These are phyloP conservation scores for Eublepharis macularius DNA, from an alignment of 2,113 vertebrate species.

Conservation along the genomic window DNA sequence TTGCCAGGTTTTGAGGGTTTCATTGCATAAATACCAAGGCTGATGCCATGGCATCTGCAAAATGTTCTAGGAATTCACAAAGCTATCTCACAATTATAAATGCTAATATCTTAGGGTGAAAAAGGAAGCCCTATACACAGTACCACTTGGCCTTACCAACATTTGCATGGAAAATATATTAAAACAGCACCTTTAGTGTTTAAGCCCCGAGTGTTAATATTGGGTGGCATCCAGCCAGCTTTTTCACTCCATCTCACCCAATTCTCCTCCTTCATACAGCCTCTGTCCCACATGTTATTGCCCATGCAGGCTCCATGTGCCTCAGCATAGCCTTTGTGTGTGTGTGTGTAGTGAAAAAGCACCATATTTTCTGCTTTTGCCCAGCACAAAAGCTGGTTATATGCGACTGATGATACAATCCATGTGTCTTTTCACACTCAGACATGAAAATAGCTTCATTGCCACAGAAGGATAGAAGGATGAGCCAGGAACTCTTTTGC, in stretches of 20 bases:
- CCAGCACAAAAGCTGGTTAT: too few species aligned
- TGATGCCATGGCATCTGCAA: slow-evolving; percentile 13
- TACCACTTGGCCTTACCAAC: not conserved
- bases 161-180: slow-evolving; percentile 15
- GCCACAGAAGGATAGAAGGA: not conserved
- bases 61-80: slow-evolving; percentile 45
- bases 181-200: slow-evolving; percentile 12
- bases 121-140: slow-evolving; percentile 27
- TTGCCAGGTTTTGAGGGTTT: slow-evolving; percentile 46
- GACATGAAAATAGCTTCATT: not conserved
- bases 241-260: too few species aligned
- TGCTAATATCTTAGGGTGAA: slow-evolving; percentile 8
- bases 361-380: too few species aligned
- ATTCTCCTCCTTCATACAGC: too few species aligned
- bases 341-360: too few species aligned
- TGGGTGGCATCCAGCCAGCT: too few species aligned
- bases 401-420: not conserved
- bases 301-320: too few species aligned
- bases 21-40: slow-evolving; percentile 51
- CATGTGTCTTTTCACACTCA: not conserved
- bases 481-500: slow-evolving; percentile 9
- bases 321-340: too few species aligned
- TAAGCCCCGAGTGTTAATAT: not conserved
- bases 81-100: slow-evolving; percentile 28
- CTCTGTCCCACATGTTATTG: too few species aligned